Percentiles rank a stretch among this genome's conserved stretches.
Conservation (phyloP, 1,140 invertebrate genomes). For the Drosophila azteca region DNA sequence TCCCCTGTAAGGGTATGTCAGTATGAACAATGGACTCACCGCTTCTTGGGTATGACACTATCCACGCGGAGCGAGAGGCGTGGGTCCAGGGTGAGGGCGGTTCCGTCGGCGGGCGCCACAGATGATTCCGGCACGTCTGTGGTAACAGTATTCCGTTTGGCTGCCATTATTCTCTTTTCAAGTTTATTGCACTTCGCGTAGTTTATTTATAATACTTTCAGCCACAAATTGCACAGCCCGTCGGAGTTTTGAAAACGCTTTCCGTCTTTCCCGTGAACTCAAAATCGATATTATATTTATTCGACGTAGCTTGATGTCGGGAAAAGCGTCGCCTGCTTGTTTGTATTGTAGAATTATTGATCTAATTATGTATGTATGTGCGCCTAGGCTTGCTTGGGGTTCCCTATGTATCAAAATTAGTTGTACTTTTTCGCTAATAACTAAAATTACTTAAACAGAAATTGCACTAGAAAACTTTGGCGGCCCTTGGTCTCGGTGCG, state of each 20-base stretch:
- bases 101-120: slow-evolving; percentile 42
- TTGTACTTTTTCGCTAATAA: slow-evolving; percentile 22
- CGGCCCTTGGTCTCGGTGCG: slow-evolving; percentile 41
- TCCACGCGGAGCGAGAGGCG: slow-evolving; percentile 68
- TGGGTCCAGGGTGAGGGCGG: slow-evolving; percentile 59
- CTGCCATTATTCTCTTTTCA: slow-evolving; percentile 33
- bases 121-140: slow-evolving; percentile 54
- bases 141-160: slow-evolving; percentile 62
- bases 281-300: slow-evolving; percentile 61
- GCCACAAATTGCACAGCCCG: slow-evolving; percentile 45
- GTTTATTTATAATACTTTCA: slow-evolving; percentile 6
- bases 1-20: no score
- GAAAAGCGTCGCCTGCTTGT: slow-evolving; percentile 43
- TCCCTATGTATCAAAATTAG: background rate
- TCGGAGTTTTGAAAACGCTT: slow-evolving; percentile 3
- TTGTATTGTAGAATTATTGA: background rate
- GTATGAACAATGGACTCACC: slow-evolving; percentile 45
- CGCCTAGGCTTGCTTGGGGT: background rate
- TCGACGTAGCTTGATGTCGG: background rate
- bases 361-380: slow-evolving; percentile 8
- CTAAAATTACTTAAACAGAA: slow-evolving; percentile 53
- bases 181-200: slow-evolving; percentile 3
- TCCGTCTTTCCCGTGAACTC: slow-evolving; percentile 1
- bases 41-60: slow-evolving; percentile 75
- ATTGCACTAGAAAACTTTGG: slow-evolving; percentile 58